Conservation (phyloP, 1,140 invertebrate genomes). For the Bombus confusus region DNA sequence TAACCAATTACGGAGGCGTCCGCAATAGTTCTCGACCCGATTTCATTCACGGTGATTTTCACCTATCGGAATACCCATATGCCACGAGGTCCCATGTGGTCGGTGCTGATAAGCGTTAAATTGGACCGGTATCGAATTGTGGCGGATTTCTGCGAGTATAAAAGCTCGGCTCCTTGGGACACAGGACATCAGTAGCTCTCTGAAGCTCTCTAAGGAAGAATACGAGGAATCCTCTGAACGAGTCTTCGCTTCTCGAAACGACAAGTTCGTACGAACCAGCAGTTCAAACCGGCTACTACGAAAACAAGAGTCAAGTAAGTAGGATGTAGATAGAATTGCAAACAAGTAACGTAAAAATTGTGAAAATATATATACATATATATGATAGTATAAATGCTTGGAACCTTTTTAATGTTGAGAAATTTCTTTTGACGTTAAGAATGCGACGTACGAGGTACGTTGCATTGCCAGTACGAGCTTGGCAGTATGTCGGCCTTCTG, state of each 20-base stretch:
- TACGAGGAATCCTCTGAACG: constrained; percentile 19
- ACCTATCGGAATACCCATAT: constrained; percentile 41
- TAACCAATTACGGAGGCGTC: constrained; percentile 56
- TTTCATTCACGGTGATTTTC: constrained; percentile 65
- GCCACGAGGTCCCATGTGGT: constrained; percentile 75
- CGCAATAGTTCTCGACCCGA: constrained; percentile 45
- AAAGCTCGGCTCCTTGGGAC: constrained; percentile 62
- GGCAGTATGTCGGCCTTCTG: constrained; percentile 77
- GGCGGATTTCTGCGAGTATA: constrained; percentile 65
- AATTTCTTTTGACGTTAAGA: background rate
- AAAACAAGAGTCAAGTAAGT: background rate
- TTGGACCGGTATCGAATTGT: constrained; percentile 80
- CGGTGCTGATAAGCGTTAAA: constrained; percentile 78
- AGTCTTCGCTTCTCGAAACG: background rate
- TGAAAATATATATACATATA: background rate
- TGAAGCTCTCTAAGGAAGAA: constrained; percentile 43
- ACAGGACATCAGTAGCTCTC: constrained; percentile 66
- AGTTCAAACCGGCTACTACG: too few relatives aligned
- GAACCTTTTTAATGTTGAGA: background rate
- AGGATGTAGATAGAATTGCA: too few relatives aligned
- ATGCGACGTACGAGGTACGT: constrained; percentile 77
- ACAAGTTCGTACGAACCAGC: background rate
- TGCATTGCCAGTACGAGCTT: constrained; percentile 75
- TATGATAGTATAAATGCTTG: background rate
- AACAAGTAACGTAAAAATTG: too few relatives aligned